A percentile compares a stretch with the other conserved stretches of the same genome.
Evolutionary conservation across 2,797 vertebrate species (phyloP).

Genomic region (Otolemur crassicaudatus): DNA sequence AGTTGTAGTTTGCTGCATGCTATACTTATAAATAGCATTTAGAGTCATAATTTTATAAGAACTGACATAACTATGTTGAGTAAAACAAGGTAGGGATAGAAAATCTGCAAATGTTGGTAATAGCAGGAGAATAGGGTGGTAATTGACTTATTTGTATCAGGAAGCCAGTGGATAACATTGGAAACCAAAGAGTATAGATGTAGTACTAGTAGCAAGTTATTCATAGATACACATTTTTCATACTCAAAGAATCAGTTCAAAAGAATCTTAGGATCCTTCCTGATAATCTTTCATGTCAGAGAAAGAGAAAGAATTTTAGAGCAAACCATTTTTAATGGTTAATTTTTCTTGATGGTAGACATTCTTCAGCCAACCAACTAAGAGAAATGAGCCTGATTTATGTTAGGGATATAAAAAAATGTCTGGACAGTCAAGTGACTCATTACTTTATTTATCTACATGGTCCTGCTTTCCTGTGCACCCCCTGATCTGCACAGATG

Average conservation of each 20-base stretch:
- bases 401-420: neutral
- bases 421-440: neutral
- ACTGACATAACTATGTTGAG: rapidly evolving
- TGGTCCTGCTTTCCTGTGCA: neutral
- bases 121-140: neutral
- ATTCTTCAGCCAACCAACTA: neutral
- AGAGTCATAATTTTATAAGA: neutral
- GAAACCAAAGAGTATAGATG: neutral
- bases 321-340: neutral
- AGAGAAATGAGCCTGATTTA: neutral
- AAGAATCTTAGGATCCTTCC: neutral
- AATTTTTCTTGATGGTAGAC: neutral
- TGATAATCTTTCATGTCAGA: neutral
- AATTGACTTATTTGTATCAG: neutral
- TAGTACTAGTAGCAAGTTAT: neutral
- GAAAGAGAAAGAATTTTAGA: neutral
- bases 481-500: neutral
- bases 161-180: neutral
- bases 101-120: neutral
- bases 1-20: neutral
- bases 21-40: neutral
- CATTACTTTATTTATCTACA: neutral
- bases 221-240: neutral
- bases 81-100: neutral
- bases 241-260: neutral